These are phyloP conservation scores for Leptinotarsa defecta DNA, from an alignment of 1,140 invertebrate genomes.

Conservation along the genomic window DNA sequence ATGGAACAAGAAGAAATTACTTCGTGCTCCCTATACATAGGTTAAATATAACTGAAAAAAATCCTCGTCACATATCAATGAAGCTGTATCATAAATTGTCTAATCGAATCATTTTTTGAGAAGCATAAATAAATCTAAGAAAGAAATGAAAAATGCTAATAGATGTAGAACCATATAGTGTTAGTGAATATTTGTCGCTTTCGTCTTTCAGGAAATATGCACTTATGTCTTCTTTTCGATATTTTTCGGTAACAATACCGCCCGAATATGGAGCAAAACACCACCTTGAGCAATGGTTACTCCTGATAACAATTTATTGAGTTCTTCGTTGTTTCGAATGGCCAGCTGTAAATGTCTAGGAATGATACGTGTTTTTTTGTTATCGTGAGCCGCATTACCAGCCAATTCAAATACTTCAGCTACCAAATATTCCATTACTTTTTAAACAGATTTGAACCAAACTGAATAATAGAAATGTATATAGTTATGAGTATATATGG, in stretches of 20 bases:
- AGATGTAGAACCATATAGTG: no score
- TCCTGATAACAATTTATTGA: slow-evolving; percentile 75
- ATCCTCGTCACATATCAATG: no score
- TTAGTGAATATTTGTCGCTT: not conserved
- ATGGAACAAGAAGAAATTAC: no score
- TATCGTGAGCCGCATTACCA: slow-evolving; percentile 74
- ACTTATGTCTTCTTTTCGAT: slow-evolving; percentile 40
- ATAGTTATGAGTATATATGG: no score
- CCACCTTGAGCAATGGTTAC: slow-evolving; percentile 85
- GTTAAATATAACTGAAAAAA: no score
- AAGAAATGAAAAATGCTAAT: no score
- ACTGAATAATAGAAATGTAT: no score
- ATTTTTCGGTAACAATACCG: slow-evolving; percentile 66
- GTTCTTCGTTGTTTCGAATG: slow-evolving; percentile 84
- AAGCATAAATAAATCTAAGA: no score
- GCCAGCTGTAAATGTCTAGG: slow-evolving; percentile 81
- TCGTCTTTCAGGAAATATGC: not conserved
- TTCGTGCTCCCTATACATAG: no score
- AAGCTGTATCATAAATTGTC: no score
- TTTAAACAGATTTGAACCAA: no score
- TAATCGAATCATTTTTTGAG: no score
- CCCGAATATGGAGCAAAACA: slow-evolving; percentile 79
- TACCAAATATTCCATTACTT: slow-evolving; percentile 63
- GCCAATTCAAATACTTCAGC: slow-evolving; percentile 76
- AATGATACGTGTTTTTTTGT: slow-evolving; percentile 71